Percentiles rank a stretch among this genome's conserved stretches.
phyloP scores from a whole-genome alignment of 2,113 vertebrate species.

The Syngnathus scovelli region DNA sequence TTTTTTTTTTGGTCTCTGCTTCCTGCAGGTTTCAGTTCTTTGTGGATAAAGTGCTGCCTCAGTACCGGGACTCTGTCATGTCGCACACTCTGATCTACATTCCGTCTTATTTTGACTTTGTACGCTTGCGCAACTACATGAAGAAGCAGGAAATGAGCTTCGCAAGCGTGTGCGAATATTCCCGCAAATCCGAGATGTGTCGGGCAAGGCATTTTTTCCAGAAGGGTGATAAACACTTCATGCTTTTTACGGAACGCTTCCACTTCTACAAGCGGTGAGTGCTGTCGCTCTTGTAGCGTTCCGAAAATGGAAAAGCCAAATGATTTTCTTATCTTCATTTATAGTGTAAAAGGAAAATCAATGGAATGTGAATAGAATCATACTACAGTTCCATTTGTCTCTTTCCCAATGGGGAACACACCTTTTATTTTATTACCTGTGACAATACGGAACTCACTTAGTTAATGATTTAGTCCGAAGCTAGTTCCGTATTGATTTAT shows the following conservation, averaged over 20 bases:
- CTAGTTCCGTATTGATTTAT: background rate
- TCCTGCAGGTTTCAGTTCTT: slow-evolving; percentile 86
- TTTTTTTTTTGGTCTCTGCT: background rate
- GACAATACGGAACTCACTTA: background rate
- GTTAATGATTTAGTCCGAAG: background rate
- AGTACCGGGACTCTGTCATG: slow-evolving; percentile 93
- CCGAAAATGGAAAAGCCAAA: background rate
- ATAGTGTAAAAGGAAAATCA: no score
- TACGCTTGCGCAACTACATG: slow-evolving; percentile 91
- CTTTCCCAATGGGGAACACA: no score
- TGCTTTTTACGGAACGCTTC: slow-evolving; percentile 93
- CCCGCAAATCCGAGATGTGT: slow-evolving; percentile 75
- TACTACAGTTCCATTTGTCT: no score
- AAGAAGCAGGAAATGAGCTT: slow-evolving; percentile 87
- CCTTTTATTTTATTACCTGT: background rate
- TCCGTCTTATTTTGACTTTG: slow-evolving; percentile 92
- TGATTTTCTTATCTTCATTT: no score
- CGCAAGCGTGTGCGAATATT: slow-evolving; percentile 85
- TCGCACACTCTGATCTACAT: slow-evolving; percentile 90
- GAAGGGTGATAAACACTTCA: slow-evolving; percentile 84
- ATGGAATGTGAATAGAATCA: no score
- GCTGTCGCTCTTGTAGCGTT: background rate
- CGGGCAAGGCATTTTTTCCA: slow-evolving; percentile 84
- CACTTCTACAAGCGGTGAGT: slow-evolving; percentile 95
- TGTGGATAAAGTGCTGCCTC: slow-evolving; percentile 82